Percentiles rank a stretch among this genome's conserved stretches.
Conservation (phyloP, 2,888 invertebrate species). For the Aricia artaxerxes region DNA sequence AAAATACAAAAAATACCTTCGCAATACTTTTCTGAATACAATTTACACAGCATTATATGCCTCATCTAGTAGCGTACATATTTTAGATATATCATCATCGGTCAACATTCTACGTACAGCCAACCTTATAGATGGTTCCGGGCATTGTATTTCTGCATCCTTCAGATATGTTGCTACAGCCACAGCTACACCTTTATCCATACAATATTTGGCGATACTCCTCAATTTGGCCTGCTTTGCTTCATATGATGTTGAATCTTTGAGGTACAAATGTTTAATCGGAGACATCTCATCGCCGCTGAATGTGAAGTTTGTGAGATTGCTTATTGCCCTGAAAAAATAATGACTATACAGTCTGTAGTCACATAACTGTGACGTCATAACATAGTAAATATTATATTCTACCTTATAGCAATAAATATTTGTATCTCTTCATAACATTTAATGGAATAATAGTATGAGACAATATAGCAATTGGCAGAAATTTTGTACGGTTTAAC, state of each 20-base stretch:
- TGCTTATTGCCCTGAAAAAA: constrained; percentile 61
- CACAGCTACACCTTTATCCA: constrained; percentile 84
- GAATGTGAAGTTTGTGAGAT: constrained; percentile 72
- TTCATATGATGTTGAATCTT: constrained; percentile 65
- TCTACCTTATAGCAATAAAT: too few relatives aligned
- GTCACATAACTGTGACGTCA: neutral
- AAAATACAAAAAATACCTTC: neutral
- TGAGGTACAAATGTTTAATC: constrained; percentile 86
- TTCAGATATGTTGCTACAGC: constrained; percentile 85
- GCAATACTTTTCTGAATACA: too few relatives aligned
- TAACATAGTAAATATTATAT: neutral
- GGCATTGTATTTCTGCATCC: constrained; percentile 82
- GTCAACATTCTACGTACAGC: constrained; percentile 84
- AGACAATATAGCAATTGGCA: too few relatives aligned
- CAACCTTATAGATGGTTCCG: constrained; percentile 87
- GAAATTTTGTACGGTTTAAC: too few relatives aligned
- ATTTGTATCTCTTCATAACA: too few relatives aligned
- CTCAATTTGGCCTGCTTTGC: constrained; percentile 79
- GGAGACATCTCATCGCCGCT: constrained; percentile 85
- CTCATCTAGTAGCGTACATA: constrained; percentile 63
- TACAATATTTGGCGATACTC: constrained; percentile 83
- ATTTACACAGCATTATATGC: constrained; percentile 54
- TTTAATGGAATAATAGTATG: too few relatives aligned
- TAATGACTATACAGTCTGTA: constrained; percentile 15
- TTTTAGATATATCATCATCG: constrained; percentile 79